Evolutionary conservation across 2,888 invertebrate species (phyloP).

Genomic region (Chrysopilus asiliformis): DNA sequence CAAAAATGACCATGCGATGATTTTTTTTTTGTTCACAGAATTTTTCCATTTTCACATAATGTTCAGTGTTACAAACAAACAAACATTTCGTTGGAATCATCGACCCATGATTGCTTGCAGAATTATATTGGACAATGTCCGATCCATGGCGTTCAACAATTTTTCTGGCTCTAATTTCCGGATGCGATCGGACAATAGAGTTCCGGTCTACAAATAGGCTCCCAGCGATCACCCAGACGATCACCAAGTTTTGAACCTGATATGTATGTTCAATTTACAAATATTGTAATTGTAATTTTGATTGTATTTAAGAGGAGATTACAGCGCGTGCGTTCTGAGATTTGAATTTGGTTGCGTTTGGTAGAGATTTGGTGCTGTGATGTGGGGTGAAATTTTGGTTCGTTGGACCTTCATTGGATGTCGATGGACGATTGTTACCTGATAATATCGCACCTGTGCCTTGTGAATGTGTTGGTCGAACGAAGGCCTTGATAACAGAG

Average conservation of each 20-base stretch:
- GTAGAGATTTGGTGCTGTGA: background rate
- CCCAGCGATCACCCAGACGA: too few relatives aligned
- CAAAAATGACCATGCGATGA: too few relatives aligned
- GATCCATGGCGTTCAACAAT: background rate
- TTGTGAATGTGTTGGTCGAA: background rate
- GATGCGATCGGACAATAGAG: conserved; percentile 23
- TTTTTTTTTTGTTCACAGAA: too few relatives aligned
- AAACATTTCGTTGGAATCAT: conserved; percentile 9
- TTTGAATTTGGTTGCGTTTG: conserved; percentile 1
- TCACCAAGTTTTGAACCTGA: too few relatives aligned
- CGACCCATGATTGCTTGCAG: conserved; percentile 11
- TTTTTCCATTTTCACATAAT: too few relatives aligned
- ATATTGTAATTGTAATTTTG: too few relatives aligned
- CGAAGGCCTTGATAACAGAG: background rate
- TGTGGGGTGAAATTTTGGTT: conserved; percentile 2
- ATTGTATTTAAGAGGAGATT: too few relatives aligned
- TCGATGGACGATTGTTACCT: background rate
- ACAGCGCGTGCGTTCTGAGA: conserved; percentile 1
- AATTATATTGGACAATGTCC: background rate
- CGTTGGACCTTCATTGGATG: background rate
- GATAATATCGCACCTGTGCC: background rate
- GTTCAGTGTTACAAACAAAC: too few relatives aligned
- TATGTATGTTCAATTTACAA: too few relatives aligned
- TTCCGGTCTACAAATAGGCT: conserved; percentile 19
- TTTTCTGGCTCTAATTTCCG: conserved; percentile 15